These are phyloP conservation scores for Fratercula arctica DNA, from an alignment of 2,797 vertebrate genomes.

Conservation along the genomic window DNA sequence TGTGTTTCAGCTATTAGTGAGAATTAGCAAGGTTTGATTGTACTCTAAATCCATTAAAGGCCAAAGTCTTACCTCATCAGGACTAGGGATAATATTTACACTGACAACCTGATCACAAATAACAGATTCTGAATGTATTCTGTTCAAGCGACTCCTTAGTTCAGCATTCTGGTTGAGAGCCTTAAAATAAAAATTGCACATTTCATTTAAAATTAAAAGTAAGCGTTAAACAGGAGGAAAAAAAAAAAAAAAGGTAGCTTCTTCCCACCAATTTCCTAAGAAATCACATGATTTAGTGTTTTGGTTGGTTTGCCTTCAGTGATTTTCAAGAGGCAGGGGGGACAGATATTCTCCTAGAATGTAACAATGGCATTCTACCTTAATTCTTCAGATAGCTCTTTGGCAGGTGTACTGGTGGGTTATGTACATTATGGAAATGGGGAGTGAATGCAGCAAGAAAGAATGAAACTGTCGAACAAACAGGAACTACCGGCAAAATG, in stretches of 20 bases:
- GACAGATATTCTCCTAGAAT: background rate
- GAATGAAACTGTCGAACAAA: background rate
- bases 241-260: background rate
- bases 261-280: background rate
- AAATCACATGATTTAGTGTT: background rate
- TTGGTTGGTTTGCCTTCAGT: background rate
- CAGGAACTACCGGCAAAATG: background rate
- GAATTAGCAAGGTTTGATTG: conserved; percentile 58
- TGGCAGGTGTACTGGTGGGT: background rate
- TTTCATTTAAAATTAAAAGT: conserved; percentile 73
- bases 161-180: conserved; percentile 97
- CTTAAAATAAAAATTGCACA: conserved; percentile 81
- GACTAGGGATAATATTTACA: conserved; percentile 97
- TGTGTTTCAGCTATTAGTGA: conserved; percentile 3
- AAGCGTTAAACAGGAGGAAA: background rate
- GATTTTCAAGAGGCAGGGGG: background rate
- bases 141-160: conserved; percentile 94
- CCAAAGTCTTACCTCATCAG: conserved; percentile 89
- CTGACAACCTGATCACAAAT: conserved; percentile 97
- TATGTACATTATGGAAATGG: background rate
- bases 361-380: background rate
- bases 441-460: background rate
- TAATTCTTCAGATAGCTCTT: background rate
- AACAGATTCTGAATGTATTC: conserved; percentile 97
- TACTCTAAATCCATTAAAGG: conserved; percentile 62